Base-by-base conservation (phyloP, 2,797 vertebrate genomes). In the Myripristis murdjan region DNA sequence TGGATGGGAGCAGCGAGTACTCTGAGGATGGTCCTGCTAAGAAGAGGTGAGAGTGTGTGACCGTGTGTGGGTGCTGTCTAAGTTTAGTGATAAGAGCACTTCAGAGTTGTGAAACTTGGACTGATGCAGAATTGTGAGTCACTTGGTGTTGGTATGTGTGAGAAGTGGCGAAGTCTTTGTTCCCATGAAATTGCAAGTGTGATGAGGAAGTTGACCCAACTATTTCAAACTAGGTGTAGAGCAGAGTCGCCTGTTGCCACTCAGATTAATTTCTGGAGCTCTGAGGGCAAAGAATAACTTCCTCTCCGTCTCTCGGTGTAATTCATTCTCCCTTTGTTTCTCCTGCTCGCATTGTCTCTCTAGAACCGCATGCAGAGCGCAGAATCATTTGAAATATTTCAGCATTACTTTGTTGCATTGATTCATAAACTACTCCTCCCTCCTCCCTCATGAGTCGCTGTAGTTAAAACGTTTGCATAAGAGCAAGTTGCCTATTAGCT, bases 21-120 rank as follows among this genome's bases (percentile, higher is more conserved):
- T 93, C 96, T 65, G 96, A 98, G 95, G 97, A 98, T 79, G 94
- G 96, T 64, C 97, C 97, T 67, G 95, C 96, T 6, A 98, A 98
- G 87, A 99, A 99, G 95, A 97, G 97, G 97, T 98, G 82, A 95
- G 96, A 31, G 39, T 16, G 10, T 23, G 26, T 4, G 35, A 61
- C 33, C 26, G 49, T 51, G n/a, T 58, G 28, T 64, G 23, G 52
- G 22, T 59, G 18, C 67, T 43, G n/a, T 73, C 18, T 24, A 2
- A 56, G 35, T 6, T 14, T 12, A 35, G 33, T 35, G 28, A 6
- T 35, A 35, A 35, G 16, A 20, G 58, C 47, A 70, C 67, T 46
- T 7, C n/a, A 39, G 66, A 56, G 60, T 46, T 5, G 5, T 26
- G 31, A 16, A 14, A 46, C 12, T 66, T 51, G 37, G 28, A 8